phyloP scores from a whole-genome alignment of 2,888 invertebrate species.

The Drosophila maculinotata region DNA sequence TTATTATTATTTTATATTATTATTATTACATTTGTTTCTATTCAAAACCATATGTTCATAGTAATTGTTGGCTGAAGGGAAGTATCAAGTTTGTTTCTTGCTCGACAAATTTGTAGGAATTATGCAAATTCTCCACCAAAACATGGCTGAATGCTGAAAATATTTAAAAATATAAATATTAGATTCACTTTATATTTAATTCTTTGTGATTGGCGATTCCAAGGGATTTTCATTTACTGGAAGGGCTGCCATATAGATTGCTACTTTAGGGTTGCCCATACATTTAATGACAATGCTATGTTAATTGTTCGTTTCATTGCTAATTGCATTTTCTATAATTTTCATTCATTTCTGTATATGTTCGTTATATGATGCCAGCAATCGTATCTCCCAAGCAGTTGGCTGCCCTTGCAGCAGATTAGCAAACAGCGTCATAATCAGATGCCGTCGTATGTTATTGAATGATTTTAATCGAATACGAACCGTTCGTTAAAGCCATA shows the following conservation, averaged over 20 bases:
- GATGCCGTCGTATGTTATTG: conserved; percentile 38
- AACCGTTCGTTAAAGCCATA: conserved; percentile 39
- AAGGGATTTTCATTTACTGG: too few relatives aligned
- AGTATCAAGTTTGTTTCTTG: too few relatives aligned
- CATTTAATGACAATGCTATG: background rate
- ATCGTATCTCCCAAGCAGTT: conserved; percentile 19
- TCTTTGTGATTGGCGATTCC: too few relatives aligned
- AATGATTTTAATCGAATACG: conserved; percentile 50
- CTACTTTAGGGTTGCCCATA: background rate
- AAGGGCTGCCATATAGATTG: background rate
- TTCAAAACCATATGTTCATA: too few relatives aligned
- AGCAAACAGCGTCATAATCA: conserved; percentile 34
- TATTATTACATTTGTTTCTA: too few relatives aligned
- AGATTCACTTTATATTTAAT: too few relatives aligned
- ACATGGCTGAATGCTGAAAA: too few relatives aligned
- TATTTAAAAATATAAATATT: too few relatives aligned
- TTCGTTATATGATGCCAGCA: conserved; percentile 2
- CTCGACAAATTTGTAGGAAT: too few relatives aligned
- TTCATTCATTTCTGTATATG: background rate
- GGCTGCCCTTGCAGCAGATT: conserved; percentile 47
- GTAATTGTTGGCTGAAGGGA: too few relatives aligned
- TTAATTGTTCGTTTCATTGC: background rate
- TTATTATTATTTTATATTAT: too few relatives aligned
- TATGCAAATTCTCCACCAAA: too few relatives aligned
- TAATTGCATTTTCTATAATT: background rate